Conservation (phyloP, 2,113 vertebrate species). For the Rhabdomys dilectus region DNA sequence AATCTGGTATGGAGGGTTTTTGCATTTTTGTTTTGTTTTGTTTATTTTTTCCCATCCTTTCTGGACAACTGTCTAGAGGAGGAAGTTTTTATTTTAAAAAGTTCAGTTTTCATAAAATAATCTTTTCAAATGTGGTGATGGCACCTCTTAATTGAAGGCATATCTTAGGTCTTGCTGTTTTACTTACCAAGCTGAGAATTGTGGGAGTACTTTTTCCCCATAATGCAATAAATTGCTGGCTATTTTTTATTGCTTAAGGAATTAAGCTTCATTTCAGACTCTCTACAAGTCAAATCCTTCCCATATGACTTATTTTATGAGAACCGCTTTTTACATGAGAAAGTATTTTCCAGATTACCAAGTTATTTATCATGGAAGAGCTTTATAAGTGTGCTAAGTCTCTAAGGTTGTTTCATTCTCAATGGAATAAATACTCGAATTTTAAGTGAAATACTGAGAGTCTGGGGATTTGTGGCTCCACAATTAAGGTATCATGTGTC, state of each 20-base stretch:
- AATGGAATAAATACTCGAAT: slow-evolving; percentile 3
- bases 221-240: not conserved
- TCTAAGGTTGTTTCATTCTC: not conserved
- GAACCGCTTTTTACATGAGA: not conserved
- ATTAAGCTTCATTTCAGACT: slow-evolving; percentile 16
- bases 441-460: not conserved
- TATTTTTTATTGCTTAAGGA: slow-evolving; percentile 14
- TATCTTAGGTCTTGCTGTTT: not conserved
- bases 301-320: slow-evolving; percentile 17
- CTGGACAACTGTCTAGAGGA: not conserved
- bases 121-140: not conserved
- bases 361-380: not conserved
- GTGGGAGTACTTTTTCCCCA: not conserved
- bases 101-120: slow-evolving; percentile 27
- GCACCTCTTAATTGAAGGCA: not conserved
- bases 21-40: not conserved
- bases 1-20: not conserved
- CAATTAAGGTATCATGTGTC: not conserved
- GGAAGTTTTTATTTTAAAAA: not conserved
- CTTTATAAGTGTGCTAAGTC: not conserved
- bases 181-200: not conserved
- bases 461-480: not conserved
- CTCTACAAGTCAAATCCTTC: slow-evolving; percentile 16
- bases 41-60: not conserved
- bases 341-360: slow-evolving; percentile 18